phyloP scores from a whole-genome alignment of 2,888 invertebrate species.

The Gasteruption jaculator region DNA sequence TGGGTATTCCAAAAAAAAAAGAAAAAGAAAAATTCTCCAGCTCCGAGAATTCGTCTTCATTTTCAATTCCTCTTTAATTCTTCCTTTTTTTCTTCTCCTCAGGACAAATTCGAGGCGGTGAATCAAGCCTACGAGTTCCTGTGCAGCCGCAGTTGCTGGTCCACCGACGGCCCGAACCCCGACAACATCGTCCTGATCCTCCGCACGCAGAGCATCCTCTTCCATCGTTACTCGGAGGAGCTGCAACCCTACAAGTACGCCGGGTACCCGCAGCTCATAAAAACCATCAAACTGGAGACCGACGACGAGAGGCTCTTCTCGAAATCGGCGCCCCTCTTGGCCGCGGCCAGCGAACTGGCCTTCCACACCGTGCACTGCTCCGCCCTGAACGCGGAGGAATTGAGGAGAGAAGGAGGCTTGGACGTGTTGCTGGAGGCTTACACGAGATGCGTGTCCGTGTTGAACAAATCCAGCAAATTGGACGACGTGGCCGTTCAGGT shows the following conservation, averaged over 20 bases:
- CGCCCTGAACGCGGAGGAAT: conserved; percentile 94
- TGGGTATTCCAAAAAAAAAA: conserved; percentile 48
- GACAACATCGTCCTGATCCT: conserved; percentile 90
- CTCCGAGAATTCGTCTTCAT: background rate
- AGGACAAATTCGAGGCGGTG: conserved; percentile 94
- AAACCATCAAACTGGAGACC: conserved; percentile 91
- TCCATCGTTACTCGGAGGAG: conserved; percentile 83
- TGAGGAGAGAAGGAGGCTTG: conserved; percentile 89
- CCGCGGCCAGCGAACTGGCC: conserved; percentile 90
- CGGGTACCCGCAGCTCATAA: conserved; percentile 94
- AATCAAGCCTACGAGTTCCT: conserved; percentile 98
- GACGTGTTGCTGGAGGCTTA: conserved; percentile 87
- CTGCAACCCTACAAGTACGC: conserved; percentile 97
- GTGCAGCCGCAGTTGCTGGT: conserved; percentile 86
- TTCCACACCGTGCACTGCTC: conserved; percentile 97
- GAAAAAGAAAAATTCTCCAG: background rate
- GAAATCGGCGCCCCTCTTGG: conserved; percentile 75
- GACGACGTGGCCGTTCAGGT: conserved; percentile 83
- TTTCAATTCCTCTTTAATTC: background rate
- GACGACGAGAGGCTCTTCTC: conserved; percentile 90
- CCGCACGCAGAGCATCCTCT: conserved; percentile 90
- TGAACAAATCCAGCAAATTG: conserved; percentile 73
- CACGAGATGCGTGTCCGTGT: conserved; percentile 88
- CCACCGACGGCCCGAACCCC: conserved; percentile 86
- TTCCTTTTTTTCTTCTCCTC: conserved; percentile 23